phyloP scores from a whole-genome alignment of 2,888 invertebrate species.

The Ophonus ardosiacus region DNA sequence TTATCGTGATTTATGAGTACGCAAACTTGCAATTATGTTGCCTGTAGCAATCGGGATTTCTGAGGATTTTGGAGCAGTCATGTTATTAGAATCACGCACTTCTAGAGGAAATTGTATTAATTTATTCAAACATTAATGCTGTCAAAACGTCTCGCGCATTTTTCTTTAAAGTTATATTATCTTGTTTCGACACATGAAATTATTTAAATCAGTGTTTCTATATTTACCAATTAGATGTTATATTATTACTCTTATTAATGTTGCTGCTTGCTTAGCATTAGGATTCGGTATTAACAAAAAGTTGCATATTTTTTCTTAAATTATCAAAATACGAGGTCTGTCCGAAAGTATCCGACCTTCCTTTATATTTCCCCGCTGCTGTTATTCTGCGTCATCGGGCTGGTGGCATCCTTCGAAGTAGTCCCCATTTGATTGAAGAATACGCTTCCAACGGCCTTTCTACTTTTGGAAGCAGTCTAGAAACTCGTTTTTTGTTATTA shows the following conservation, averaged over 20 bases:
- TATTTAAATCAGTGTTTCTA: background rate
- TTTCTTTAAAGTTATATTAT: background rate
- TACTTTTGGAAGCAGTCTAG: too few species aligned
- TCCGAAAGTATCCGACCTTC: too few species aligned
- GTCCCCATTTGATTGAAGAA: too few species aligned
- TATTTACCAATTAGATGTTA: background rate
- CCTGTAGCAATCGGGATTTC: background rate
- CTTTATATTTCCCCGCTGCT: too few species aligned
- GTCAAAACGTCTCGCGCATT: background rate
- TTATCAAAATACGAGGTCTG: too few species aligned
- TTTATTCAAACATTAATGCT: slow-evolving; percentile 26
- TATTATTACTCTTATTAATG: background rate
- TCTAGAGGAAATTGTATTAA: background rate
- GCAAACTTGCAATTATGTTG: slow-evolving; percentile 27
- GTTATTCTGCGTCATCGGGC: too few species aligned
- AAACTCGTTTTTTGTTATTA: too few species aligned
- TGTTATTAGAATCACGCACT: slow-evolving; percentile 29
- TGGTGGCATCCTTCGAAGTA: too few species aligned
- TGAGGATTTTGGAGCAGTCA: slow-evolving; percentile 22
- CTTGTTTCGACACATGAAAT: background rate
- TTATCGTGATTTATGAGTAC: slow-evolving; percentile 33
- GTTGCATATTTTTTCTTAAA: too few species aligned
- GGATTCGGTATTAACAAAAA: too few species aligned
- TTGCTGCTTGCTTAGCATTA: too few species aligned
- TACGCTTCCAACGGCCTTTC: too few species aligned